Evolutionary conservation across 2,888 invertebrate genomes (phyloP).

Genomic region (Silvanus unidentatus): DNA sequence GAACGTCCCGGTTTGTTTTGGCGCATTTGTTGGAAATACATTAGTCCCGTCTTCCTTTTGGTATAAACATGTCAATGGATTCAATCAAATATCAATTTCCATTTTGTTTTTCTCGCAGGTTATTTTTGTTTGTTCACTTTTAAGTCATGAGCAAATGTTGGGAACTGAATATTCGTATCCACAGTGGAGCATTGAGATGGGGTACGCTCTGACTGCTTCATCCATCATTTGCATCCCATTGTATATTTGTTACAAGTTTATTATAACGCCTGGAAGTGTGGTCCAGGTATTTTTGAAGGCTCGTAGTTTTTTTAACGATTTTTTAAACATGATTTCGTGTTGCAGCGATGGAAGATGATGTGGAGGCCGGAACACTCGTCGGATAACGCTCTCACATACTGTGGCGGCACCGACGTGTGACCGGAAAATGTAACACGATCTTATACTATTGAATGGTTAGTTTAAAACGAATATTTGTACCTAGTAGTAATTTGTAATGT

Average conservation of each 20-base stretch:
- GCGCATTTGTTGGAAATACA: constrained; percentile 80
- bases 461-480: constrained; percentile 24
- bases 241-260: constrained; percentile 74
- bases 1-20: constrained; percentile 72
- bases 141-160: constrained; percentile 76
- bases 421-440: constrained; percentile 39
- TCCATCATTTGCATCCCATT: constrained; percentile 81
- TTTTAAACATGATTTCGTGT: constrained; percentile 15
- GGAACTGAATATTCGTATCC: constrained; percentile 71
- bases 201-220: constrained; percentile 77
- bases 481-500: constrained; percentile 8
- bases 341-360: constrained; percentile 48
- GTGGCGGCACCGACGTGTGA: constrained; percentile 51
- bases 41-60: constrained; percentile 78
- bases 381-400: constrained; percentile 45
- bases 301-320: too few relatives aligned
- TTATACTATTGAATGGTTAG: constrained; percentile 46
- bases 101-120: constrained; percentile 47
- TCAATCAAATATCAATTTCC: background rate
- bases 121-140: constrained; percentile 77
- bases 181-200: constrained; percentile 72
- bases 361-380: constrained; percentile 48
- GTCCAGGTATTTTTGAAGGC: too few relatives aligned
- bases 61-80: constrained; percentile 46
- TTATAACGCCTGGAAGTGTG: constrained; percentile 60